Base-by-base conservation (phyloP, 2,888 invertebrate genomes). In the Andrena marginata region DNA sequence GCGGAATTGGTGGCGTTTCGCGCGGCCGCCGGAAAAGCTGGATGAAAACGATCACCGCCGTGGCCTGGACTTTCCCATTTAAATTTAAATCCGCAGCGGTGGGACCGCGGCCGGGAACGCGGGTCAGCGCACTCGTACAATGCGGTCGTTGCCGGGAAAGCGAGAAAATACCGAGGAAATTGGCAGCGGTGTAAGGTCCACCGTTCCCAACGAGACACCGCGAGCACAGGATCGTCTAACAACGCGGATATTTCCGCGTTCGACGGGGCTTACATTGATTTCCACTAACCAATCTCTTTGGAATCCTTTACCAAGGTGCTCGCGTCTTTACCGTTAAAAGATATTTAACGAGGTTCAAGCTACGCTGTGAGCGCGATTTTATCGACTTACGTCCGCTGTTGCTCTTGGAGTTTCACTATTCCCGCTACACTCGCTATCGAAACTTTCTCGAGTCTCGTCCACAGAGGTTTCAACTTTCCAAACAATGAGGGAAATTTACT, bases 21-120 rank as follows among this genome's bases (percentile, higher is more conserved):
- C 82, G 82, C n/a, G 69, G n/a, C 26, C 23, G 71, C 31, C 64
- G 74, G 60, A 81, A 82, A 81, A 81, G 59, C 60, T 48, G 54
- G 63, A 74, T 73, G 74, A 62, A 35, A 75, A 35, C 59, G 70
- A 51, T 26, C 29, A 16, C 23, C 63, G 62, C 63, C 67, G 60
- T 26, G 42, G 29, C 23, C 56, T 72, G 69, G 78, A 71, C 72
- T 85, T 85, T 78, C 79, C 83, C 87, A 85, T 87, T 85, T 87
- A 85, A 89, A 85, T 88, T 85, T 82, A 87, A 87, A 88, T 87
- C 75, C 68, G 74, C 65, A 80, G 82, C 79, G 81, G 72, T 80
- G 85, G 74, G 81, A 71, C 76, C 54, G 76, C 63, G 51, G 81
- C 70, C 79, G 85, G 76, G 81, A 71, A 70, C 54, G 76, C 63